These are phyloP conservation scores for Mus caroli DNA, from an alignment of 2,797 vertebrate genomes.

Conservation along the genomic window DNA sequence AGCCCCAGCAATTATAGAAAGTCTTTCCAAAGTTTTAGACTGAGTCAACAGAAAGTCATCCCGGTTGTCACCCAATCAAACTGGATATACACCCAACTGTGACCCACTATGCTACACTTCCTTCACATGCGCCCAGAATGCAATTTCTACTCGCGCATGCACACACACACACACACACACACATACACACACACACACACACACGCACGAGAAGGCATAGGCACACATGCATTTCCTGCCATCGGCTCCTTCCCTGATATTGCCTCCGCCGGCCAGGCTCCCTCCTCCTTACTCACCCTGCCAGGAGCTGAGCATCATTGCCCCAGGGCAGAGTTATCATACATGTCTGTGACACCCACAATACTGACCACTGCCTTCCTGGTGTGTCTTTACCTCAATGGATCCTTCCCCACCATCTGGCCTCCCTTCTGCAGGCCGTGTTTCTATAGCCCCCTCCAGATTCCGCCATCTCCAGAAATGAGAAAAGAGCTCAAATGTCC, in stretches of 20 bases:
- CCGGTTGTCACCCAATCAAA: not conserved
- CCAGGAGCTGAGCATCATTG: not conserved
- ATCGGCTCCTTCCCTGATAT: not conserved
- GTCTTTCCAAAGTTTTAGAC: not conserved
- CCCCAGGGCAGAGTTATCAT: not conserved
- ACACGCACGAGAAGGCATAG: no score
- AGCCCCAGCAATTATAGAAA: not conserved
- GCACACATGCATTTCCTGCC: no score
- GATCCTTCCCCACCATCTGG: not conserved
- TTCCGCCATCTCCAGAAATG: conserved; percentile 14
- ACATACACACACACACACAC: no score
- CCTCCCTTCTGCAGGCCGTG: not conserved
- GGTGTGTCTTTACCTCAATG: not conserved
- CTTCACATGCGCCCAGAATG: not conserved
- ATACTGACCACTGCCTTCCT: not conserved
- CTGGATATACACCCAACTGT: rapidly evolving
- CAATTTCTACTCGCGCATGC: rapidly evolving
- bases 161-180: rapidly evolving
- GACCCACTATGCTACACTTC: not conserved
- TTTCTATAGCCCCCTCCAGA: not conserved
- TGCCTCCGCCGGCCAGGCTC: no score
- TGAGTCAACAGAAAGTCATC: not conserved
- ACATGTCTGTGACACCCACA: not conserved
- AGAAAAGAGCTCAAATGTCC: not conserved
- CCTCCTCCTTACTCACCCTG: not conserved